These are phyloP conservation scores for Pristionchus arcanus DNA, from an alignment of 2,888 invertebrate genomes.

Conservation along the genomic window DNA sequence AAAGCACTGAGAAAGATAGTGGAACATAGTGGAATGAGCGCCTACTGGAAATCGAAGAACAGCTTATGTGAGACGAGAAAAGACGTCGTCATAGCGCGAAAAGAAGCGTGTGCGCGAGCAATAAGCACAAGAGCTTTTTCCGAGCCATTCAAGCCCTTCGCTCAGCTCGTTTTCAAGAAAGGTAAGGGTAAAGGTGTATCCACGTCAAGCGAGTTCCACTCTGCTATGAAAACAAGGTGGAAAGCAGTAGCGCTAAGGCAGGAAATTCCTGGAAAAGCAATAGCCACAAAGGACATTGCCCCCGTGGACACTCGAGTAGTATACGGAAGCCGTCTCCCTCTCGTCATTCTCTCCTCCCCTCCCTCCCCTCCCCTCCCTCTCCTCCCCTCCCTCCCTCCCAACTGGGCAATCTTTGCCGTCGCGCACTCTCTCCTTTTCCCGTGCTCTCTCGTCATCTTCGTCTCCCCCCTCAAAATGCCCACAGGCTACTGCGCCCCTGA, in stretches of 20 bases:
- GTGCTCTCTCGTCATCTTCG: neutral
- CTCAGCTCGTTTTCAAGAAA: no score
- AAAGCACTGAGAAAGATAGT: no score
- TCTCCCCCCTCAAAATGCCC: conserved; percentile 2
- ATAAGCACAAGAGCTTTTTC: no score
- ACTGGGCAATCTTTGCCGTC: conserved; percentile 25
- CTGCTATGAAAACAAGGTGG: neutral
- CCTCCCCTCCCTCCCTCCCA: neutral
- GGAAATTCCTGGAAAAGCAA: neutral
- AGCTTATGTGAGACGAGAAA: neutral
- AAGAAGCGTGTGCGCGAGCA: neutral
- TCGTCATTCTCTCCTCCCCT: neutral
- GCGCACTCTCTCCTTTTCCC: neutral
- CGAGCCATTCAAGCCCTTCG: no score
- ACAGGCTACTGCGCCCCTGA: neutral
- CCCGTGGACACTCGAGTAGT: neutral
- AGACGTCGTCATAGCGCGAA: neutral
- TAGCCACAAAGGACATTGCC: neutral
- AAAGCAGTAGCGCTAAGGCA: neutral
- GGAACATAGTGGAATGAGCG: no score
- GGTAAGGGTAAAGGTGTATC: no score
- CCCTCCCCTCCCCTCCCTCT: neutral
- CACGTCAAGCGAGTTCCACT: no score
- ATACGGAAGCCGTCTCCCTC: neutral
- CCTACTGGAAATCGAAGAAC: no score